These are phyloP conservation scores for Rhopalosiphum maidis DNA, from an alignment of 1,140 invertebrate genomes.

Conservation along the genomic window DNA sequence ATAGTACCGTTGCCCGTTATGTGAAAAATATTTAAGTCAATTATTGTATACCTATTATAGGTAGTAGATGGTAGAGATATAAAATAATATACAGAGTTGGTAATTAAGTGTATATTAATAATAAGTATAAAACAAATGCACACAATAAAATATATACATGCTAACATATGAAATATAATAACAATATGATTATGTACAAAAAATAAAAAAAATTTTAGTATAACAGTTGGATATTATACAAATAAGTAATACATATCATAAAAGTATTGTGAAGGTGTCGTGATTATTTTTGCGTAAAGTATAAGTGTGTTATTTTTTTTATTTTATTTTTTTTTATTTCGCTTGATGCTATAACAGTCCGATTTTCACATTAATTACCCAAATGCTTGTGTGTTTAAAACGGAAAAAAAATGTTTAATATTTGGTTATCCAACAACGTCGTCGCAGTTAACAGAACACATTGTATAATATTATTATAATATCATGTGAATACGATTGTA, in stretches of 20 bases:
- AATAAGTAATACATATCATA: neutral
- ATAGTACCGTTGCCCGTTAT: no score
- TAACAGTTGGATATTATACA: slow-evolving; percentile 30
- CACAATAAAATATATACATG: slow-evolving; percentile 24
- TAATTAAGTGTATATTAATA: neutral
- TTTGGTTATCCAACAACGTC: neutral
- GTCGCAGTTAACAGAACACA: neutral
- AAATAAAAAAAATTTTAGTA: neutral
- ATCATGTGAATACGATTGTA: neutral
- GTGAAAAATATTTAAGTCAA: neutral
- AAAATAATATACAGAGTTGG: neutral
- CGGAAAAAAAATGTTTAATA: neutral
- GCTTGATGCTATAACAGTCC: neutral
- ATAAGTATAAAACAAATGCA: slow-evolving; percentile 12
- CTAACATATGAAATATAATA: neutral
- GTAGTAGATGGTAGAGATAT: neutral
- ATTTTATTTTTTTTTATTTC: neutral
- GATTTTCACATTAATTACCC: neutral
- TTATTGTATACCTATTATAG: neutral
- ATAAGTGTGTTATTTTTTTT: neutral
- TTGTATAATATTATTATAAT: neutral
- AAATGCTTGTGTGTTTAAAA: neutral
- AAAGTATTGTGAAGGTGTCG: neutral
- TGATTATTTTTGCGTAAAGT: neutral
- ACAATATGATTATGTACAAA: slow-evolving; percentile 45